Percentiles rank a stretch among this genome's conserved stretches.
Evolutionary conservation across 2,113 vertebrate species (phyloP).

Genomic region (Tragelaphus buxtoni): DNA sequence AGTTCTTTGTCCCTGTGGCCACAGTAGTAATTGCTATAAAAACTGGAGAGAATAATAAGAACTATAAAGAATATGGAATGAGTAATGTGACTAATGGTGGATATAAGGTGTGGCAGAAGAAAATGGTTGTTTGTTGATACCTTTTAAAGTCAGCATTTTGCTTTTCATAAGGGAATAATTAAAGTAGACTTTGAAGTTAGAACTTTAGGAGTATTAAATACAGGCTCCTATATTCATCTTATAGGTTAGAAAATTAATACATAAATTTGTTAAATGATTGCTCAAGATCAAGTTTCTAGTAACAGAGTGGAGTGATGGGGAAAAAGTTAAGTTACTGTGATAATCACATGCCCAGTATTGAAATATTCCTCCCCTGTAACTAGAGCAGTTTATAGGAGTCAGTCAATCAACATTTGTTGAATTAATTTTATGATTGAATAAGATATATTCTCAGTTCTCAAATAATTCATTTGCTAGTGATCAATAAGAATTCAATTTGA

Average conservation of each 20-base stretch:
- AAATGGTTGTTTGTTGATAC: background rate
- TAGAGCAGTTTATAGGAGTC: background rate
- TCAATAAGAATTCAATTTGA: background rate
- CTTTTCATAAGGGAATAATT: background rate
- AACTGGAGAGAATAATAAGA: background rate
- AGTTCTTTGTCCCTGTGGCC: background rate
- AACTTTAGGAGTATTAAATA: background rate
- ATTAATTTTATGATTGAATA: background rate
- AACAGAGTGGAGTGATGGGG: background rate
- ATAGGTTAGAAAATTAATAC: background rate
- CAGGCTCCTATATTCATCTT: background rate
- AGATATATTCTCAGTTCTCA: background rate
- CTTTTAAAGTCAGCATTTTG: background rate
- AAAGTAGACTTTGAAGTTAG: background rate
- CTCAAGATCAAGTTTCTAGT: constrained; percentile 2
- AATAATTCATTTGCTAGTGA: background rate
- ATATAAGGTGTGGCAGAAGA: background rate
- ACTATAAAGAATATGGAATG: background rate
- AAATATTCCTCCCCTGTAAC: background rate
- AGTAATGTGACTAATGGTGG: background rate
- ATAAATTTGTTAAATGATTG: background rate
- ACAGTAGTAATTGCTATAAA: background rate
- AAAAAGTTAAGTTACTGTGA: background rate
- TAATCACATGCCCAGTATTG: background rate
- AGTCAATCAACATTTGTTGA: background rate